Percentiles rank a stretch among this genome's conserved stretches.
Conservation (phyloP, 2,113 vertebrate species). For the Campylomormyrus tamandua region DNA sequence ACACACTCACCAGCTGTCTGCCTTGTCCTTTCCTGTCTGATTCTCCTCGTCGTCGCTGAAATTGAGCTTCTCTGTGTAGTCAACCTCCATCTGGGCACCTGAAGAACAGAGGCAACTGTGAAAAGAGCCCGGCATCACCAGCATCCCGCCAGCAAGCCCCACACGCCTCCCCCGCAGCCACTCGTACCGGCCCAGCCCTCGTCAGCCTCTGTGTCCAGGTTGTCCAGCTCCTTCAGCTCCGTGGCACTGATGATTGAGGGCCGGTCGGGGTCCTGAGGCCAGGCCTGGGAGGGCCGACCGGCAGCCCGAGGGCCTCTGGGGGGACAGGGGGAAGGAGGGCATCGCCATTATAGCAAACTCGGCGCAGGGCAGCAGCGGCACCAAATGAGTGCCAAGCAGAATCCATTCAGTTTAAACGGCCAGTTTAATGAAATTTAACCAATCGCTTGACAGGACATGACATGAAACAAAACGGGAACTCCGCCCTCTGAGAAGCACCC, state of each 20-base stretch:
- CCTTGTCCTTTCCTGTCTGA: constrained; percentile 78
- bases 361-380: background rate
- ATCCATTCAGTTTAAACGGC: background rate
- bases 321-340: background rate
- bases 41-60: constrained; percentile 98
- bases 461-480: background rate
- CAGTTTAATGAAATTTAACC: background rate
- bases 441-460: background rate
- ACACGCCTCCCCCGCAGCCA: background rate
- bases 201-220: constrained; percentile 88
- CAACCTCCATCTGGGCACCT: constrained; percentile 98
- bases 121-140: background rate
- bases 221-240: constrained; percentile 93
- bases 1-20: constrained; percentile 68
- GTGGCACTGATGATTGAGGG: constrained; percentile 91
- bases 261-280: constrained; percentile 82
- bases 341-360: too few species aligned
- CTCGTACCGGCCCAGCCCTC: constrained; percentile 94
- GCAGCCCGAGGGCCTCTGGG: constrained; percentile 64
- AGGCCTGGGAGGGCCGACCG: constrained; percentile 63
- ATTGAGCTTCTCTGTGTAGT: constrained; percentile 96
- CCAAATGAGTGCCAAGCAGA: background rate
- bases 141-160: background rate
- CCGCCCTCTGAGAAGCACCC: background rate
- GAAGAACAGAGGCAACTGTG: background rate